Evolutionary conservation across 2,797 vertebrate genomes (phyloP), one percentile per base, ranked within the genome.

Genomic region (Pipistrellus kuhlii): DNA sequence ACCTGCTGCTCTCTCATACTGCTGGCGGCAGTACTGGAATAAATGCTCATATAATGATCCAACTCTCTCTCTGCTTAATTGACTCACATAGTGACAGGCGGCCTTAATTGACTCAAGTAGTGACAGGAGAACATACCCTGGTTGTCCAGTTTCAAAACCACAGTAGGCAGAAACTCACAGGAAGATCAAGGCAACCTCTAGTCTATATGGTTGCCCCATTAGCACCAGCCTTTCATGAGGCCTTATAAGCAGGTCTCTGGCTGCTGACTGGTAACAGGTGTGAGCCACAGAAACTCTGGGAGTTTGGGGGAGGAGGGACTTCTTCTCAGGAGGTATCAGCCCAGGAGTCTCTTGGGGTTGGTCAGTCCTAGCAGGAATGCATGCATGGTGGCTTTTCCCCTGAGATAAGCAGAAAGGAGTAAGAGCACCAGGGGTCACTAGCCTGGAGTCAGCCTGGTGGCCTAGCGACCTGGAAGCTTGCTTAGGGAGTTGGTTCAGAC

Each of bases 191-290:
- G 44, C 32, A 85, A 32, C 51, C 14, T 57, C 46, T 59, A 53
- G 59, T 15, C 81, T 73, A 73, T 30, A 51, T 0, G 0, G 2
- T 41, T 4, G 32, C 6, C 18, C 32, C 13, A 1, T 32, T 23
- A 46, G 38, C 12, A 3, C 1, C 27, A 82, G n/a, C 51, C 55
- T 81, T 30, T 38, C 82, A 27, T 1, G 1, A 46, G 13, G 25
- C 3, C 7, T 13, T 41, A 18, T 1, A 2, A 30, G 53, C 38
- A 64, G 8, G 53, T n/a, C 27, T 5, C 12, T 46, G 8, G 38
- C 7, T 48, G 23, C 35, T 14, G 14, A 17, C 1, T 30, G 27
- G 23, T 46, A 32, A 35, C 76, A 57, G 23, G 9, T n/a, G 8
- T 21, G 41, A 15, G 46, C 51, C 27, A 57, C 0, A 32, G 32